Evolutionary conservation across 1,140 invertebrate genomes (phyloP).

Genomic region (Phenacoccus solenopsis): DNA sequence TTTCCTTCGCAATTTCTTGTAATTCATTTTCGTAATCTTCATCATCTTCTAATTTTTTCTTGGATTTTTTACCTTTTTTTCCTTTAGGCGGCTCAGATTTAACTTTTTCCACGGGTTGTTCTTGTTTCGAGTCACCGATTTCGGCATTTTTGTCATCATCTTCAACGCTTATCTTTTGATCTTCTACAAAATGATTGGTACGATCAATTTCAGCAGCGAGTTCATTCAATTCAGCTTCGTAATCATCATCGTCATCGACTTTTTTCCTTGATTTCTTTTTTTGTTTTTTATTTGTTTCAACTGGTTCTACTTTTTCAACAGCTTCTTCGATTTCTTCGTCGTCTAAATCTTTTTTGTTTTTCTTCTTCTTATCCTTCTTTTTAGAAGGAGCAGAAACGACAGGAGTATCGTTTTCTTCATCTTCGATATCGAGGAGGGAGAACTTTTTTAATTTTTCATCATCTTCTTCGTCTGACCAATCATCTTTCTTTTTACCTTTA

Average conservation of each 20-base stretch:
- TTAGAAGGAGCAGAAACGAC: not conserved
- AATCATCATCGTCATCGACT: conserved; percentile 5
- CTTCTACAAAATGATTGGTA: not conserved
- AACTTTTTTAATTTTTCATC: not conserved
- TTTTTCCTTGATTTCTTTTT: not conserved
- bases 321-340: not conserved
- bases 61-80: conserved; percentile 5
- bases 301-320: not conserved
- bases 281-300: not conserved
- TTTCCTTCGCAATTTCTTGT: not conserved
- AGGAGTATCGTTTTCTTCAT: not conserved
- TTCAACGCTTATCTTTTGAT: not conserved
- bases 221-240: not conserved
- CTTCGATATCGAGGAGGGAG: not conserved
- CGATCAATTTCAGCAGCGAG: not conserved
- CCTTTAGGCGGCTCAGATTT: not conserved
- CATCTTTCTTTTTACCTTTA: conserved; percentile 28
- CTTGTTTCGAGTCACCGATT: not conserved
- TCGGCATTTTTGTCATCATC: not conserved
- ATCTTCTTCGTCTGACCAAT: conserved; percentile 25
- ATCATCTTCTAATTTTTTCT: not conserved
- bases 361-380: conserved; percentile 5
- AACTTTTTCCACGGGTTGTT: not conserved
- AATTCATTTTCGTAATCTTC: conserved; percentile 6
- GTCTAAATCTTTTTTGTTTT: not conserved